Evolutionary conservation across 2,888 invertebrate species (phyloP), one percentile per base, ranked within the genome.

Genomic region (Melinopterus prodromus): DNA sequence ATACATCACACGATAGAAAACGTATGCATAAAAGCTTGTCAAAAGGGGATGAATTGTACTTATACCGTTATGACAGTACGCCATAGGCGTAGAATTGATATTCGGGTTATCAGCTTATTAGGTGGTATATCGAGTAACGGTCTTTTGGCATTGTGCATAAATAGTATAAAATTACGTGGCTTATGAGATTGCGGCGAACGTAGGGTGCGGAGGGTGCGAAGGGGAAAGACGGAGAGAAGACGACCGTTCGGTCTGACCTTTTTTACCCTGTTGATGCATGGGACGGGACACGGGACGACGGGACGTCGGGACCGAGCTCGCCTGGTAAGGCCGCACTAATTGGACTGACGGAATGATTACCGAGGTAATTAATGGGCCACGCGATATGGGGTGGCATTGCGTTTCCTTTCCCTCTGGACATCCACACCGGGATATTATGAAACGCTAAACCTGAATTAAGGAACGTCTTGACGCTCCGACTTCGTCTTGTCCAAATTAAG

Each of bases 321-420:
- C n/a, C 74, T 35, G 36, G 16, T 83, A 84, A 82, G 84, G 83
- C 83, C 82, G 83, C 84, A 83, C 86, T 86, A 87, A 86, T 87
- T 87, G 85, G 86, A 84, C 84, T 83, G 83, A 81, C 83, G 85
- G 84, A 85, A 86, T 87, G 87, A 87, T 87, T 87, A 88, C 85
- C 83, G 85, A 85, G 86, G 86, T 87, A 87, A 88, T 87, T 88
- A 88, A 88, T 88, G 88, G 85, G 87, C 84, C 85, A 87, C 85
- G 84, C 85, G 86, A 87, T 86, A 86, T 86, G 80, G 83, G 82
- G 82, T 82, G 80, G 82, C 81, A 53, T 80, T 76, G 53, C 81
- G 82, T 79, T 80, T 82, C 82, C 35, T 53, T n/a, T 83, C 84
- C 83, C 84, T 80, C 82, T 83, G 82, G 83, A 84, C 83, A 82